phyloP scores from a whole-genome alignment of 1,140 invertebrate genomes.

The Chelonus insularis region DNA sequence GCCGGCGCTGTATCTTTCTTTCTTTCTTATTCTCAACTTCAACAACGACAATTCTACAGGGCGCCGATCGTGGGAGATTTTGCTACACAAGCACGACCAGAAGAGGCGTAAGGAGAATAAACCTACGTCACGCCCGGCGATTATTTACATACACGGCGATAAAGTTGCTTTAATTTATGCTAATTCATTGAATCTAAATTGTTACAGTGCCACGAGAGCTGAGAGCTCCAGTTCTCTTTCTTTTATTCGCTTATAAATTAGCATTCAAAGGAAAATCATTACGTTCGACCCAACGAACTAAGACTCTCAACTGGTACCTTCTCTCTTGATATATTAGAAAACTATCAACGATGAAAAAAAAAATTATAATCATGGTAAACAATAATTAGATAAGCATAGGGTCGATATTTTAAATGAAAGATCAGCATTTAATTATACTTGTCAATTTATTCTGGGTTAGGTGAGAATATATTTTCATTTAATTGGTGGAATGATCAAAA shows the following conservation, averaged over 20 bases:
- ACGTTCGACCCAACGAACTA: conserved; percentile 8
- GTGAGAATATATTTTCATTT: no score
- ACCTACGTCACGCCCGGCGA: conserved; percentile 32
- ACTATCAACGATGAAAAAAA: not conserved
- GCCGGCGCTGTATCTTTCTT: conserved; percentile 18
- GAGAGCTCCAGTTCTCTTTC: not conserved
- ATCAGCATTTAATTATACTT: no score
- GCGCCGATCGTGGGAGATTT: conserved; percentile 26
- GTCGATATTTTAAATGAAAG: no score
- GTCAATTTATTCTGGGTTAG: no score
- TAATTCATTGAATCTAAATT: conserved; percentile 32
- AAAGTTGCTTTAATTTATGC: conserved; percentile 29
- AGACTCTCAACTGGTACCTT: not conserved
- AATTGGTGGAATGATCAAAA: no score
- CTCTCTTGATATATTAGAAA: not conserved
- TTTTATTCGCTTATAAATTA: conserved; percentile 25
- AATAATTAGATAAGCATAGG: no score
- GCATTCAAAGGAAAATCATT: conserved; percentile 31
- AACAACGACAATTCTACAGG: conserved; percentile 16
- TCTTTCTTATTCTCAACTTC: conserved; percentile 16
- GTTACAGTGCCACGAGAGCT: not conserved
- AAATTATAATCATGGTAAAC: no score
- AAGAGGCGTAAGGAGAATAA: conserved; percentile 34
- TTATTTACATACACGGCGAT: conserved; percentile 31
- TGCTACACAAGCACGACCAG: conserved; percentile 38